Evolutionary conservation across 2,797 vertebrate genomes (phyloP), one percentile per base, ranked within the genome.

Genomic region (Catamblyrhynchus diadema): DNA sequence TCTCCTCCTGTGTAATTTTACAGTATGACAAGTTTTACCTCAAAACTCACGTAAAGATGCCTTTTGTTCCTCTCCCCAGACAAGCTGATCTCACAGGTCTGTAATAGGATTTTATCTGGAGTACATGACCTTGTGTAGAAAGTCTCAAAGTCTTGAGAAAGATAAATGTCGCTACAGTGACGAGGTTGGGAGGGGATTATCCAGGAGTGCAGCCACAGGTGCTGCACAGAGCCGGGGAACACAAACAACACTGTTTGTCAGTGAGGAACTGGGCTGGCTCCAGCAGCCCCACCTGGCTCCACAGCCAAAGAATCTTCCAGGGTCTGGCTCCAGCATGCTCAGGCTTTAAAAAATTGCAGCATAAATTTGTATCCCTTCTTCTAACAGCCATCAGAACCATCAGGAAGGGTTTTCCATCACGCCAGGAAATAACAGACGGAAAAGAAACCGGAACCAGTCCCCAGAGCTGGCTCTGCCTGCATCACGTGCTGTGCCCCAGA

Each of bases 191-290:
- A 86, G 60, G 59, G 93, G 85, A 91, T 93, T 91, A 95, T 92
- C 93, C 84, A 6, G 2, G 35, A 92, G 65, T 50, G 86, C 93
- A 96, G 93, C 67, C 48, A 41, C 39, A 56, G 23, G 71, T 60
- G 72, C 91, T 73, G 77, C 3, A 23, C 61, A 65, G 91, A 93
- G 80, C 90, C 32, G 37, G 42, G 93, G 96, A 97, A 95, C 89
- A 90, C 96, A 90, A 97, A 90, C 96, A 90, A 97, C 95, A 96
- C 96, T 97, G 94, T 80, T 90, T 85, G 90, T 95, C 86, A 89
- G 57, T 23, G 65, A 94, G 86, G 79, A 92, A 59, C 65, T 10
- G 79, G 48, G 81, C 41, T 39, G 70, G 39, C n/a, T 48, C 93
- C 64, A 30, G 94, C 94, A 75, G 53, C 67, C 77, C 72, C 59